Conservation (phyloP, 2,113 vertebrate genomes). For the Lasiurus cinereus region DNA sequence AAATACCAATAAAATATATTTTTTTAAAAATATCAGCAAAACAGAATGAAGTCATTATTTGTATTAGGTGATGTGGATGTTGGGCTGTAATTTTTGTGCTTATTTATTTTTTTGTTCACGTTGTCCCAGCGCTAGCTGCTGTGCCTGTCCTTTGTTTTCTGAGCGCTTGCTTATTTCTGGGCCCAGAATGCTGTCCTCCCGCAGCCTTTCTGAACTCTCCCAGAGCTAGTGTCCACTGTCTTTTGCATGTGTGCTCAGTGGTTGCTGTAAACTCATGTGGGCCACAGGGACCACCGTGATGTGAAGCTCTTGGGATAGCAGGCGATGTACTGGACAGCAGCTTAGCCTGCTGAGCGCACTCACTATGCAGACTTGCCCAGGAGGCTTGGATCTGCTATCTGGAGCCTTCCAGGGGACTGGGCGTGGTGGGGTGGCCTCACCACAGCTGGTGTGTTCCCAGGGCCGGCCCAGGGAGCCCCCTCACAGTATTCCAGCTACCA, state of each 20-base stretch:
- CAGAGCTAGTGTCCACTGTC: not conserved
- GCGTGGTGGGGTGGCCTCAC: rapidly evolving
- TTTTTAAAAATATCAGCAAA: not conserved
- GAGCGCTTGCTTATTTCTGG: not conserved
- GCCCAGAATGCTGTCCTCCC: rapidly evolving
- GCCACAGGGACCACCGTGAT: rapidly evolving
- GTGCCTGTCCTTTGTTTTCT: not conserved
- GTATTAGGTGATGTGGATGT: not conserved
- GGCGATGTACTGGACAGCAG: too few species aligned
- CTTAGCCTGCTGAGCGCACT: not conserved
- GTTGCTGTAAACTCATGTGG: rapidly evolving
- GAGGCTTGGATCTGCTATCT: not conserved
- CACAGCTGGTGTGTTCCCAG: constrained; percentile 70
- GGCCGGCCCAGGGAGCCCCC: constrained; percentile 93
- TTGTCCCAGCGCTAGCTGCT: not conserved
- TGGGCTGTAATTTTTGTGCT: rapidly evolving
- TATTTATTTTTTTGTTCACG: not conserved
- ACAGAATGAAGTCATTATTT: not conserved
- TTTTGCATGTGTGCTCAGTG: rapidly evolving
- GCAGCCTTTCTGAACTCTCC: not conserved
- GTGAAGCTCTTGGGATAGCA: not conserved
- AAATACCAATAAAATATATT: too few species aligned
- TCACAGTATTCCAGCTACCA: constrained; percentile 97
- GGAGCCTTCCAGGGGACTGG: rapidly evolving
- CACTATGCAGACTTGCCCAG: rapidly evolving